Percentiles rank a stretch among this genome's conserved stretches.
These are phyloP conservation scores for Macropis europaea DNA, from an alignment of 2,888 invertebrate genomes.

Conservation along the genomic window DNA sequence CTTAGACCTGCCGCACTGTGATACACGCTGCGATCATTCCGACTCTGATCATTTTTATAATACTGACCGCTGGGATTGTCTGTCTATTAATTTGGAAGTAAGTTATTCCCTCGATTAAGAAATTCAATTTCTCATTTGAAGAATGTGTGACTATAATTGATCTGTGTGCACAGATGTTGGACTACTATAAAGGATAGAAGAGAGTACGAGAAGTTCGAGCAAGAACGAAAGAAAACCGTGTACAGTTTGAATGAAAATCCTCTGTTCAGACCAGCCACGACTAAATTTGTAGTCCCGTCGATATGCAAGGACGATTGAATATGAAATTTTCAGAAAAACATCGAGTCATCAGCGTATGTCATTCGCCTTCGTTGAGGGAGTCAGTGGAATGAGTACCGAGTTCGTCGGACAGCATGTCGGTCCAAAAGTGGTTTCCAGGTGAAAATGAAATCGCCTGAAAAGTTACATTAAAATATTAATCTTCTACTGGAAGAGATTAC, in stretches of 20 bases:
- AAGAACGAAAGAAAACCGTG: conserved; percentile 60
- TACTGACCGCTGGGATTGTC: conserved; percentile 63
- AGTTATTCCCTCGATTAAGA: conserved; percentile 21
- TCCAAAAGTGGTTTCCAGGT: conserved; percentile 66
- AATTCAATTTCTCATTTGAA: neutral
- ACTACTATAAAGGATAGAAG: conserved; percentile 60
- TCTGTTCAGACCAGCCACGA: conserved; percentile 84
- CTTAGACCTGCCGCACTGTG: conserved; percentile 63
- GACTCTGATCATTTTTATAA: conserved; percentile 49
- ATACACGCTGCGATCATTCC: conserved; percentile 62
- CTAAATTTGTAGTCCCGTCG: conserved; percentile 81
- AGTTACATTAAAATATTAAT: neutral
- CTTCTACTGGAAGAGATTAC: neutral
- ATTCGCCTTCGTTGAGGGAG: neutral
- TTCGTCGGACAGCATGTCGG: conserved; percentile 28
- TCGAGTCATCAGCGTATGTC: neutral
- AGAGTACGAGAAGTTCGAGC: conserved; percentile 65
- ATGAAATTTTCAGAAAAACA: neutral
- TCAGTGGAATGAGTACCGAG: neutral
- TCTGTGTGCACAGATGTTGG: conserved; percentile 55
- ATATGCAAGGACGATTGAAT: conserved; percentile 64
- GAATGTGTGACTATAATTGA: neutral
- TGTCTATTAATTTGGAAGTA: conserved; percentile 71
- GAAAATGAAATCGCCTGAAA: conserved; percentile 50
- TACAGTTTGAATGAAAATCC: conserved; percentile 81